Evolutionary conservation across 2,113 vertebrate genomes (phyloP).

Genomic region (Poecilia latipinna): DNA sequence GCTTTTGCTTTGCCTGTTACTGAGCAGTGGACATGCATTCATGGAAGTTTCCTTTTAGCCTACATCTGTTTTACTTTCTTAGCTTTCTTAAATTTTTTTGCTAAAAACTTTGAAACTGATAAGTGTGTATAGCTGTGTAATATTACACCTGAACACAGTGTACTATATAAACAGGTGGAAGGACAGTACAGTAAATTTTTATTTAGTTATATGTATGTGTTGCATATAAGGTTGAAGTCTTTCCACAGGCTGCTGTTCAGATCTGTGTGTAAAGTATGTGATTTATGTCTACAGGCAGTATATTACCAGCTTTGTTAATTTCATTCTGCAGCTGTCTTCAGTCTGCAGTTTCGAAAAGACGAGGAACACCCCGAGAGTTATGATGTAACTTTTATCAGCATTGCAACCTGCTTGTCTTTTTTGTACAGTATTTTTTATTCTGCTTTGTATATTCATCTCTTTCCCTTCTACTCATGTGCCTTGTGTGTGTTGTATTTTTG

Average conservation of each 20-base stretch:
- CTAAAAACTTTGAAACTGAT: background rate
- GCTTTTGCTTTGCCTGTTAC: no score
- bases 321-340: constrained; percentile 5
- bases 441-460: constrained; percentile 14
- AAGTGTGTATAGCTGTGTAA: background rate
- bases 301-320: constrained; percentile 2
- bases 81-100: background rate
- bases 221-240: background rate
- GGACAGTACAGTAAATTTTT: background rate
- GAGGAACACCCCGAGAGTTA: constrained; percentile 21
- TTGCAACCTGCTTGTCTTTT: constrained; percentile 27
- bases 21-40: no score
- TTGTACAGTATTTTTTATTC: constrained; percentile 6
- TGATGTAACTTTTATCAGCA: constrained; percentile 26
- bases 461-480: background rate
- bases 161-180: no score
- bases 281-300: constrained; percentile 8
- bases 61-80: no score
- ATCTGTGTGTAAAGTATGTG: background rate
- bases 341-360: constrained; percentile 4
- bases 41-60: no score
- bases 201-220: background rate
- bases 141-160: background rate
- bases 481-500: background rate
- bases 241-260: background rate